Evolutionary conservation across 2,113 vertebrate species (phyloP).

Genomic region (Xenopus tropicalis): UCB_Xtro_10.0 CM004448.2:117714001-117714500

Average conservation of each 20-base stretch:
- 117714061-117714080: constrained; percentile 11
- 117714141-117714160: constrained; percentile 41
- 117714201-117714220: constrained; percentile 32
- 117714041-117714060: neutral
- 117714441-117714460: too few species aligned
- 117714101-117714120: constrained; percentile 31
- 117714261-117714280: constrained; percentile 8
- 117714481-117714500: too few species aligned
- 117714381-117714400: too few species aligned
- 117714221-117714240: constrained; percentile 36
- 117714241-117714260: constrained; percentile 33
- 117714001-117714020: too few species aligned
- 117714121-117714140: constrained; percentile 36
- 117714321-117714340: too few species aligned
- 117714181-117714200: constrained; percentile 36
- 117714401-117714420: too few species aligned
- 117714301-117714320: neutral
- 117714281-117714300: constrained; percentile 28
- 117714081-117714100: constrained; percentile 41
- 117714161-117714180: constrained; percentile 42
- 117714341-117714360: too few species aligned
- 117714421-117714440: too few species aligned
- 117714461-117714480: too few species aligned
- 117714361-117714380: too few species aligned
- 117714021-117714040: too few species aligned